These are phyloP conservation scores for Chrysopa pallens DNA, from an alignment of 1,140 invertebrate genomes.

Conservation along the genomic window DNA sequence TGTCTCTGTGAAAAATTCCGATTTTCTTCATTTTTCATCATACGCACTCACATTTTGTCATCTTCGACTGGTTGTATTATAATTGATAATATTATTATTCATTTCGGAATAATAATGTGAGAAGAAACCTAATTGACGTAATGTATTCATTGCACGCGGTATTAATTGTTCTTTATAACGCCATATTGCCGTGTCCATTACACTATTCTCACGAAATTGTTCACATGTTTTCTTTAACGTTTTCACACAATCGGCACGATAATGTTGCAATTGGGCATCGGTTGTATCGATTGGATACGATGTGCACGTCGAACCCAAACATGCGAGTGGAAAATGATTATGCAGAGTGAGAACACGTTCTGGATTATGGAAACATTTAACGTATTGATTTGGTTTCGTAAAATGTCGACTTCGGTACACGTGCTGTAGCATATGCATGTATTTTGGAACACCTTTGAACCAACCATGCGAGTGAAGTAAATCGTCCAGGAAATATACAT, in stretches of 20 bases:
- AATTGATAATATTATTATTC: no score
- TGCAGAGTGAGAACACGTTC: conserved; percentile 75
- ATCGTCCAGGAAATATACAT: conserved; percentile 90
- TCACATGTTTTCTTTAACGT: conserved; percentile 73
- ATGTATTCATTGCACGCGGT: conserved; percentile 43
- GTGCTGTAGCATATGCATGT: conserved; percentile 89
- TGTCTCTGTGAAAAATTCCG: no score
- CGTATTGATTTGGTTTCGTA: conserved; percentile 82
- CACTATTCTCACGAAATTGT: conserved; percentile 62
- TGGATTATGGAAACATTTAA: conserved; percentile 89
- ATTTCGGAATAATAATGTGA: neutral
- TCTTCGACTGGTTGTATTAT: no score
- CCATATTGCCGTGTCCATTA: conserved; percentile 77
- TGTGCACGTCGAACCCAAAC: conserved; percentile 67
- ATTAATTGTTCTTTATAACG: conserved; percentile 63
- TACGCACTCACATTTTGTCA: no score
- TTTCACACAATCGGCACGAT: conserved; percentile 79
- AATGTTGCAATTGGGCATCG: conserved; percentile 83
- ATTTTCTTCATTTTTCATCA: no score
- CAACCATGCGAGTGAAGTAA: conserved; percentile 62
- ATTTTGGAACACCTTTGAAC: conserved; percentile 68
- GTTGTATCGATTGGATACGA: conserved; percentile 68
- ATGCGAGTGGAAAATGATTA: conserved; percentile 85
- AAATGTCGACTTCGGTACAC: conserved; percentile 80
- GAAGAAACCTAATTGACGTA: conserved; percentile 59